Evolutionary conservation across 2,888 invertebrate species (phyloP).

Genomic region (Camponotus fellah): DNA sequence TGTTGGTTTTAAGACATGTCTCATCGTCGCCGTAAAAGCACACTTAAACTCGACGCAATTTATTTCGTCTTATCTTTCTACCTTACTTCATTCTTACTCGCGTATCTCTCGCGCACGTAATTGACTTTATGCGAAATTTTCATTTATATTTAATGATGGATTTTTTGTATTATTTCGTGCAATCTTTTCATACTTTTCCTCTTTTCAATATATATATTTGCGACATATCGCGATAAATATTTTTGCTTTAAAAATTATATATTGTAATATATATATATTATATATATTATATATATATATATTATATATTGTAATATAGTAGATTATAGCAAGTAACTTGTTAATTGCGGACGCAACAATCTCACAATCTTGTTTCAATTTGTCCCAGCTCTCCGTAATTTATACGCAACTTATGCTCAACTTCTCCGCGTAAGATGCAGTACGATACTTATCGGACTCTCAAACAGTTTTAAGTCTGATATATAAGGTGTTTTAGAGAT

Average conservation of each 20-base stretch:
- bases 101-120: conserved; percentile 5
- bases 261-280: too few relatives aligned
- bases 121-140: conserved; percentile 25
- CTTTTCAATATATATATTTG: neutral
- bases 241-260: neutral
- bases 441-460: conserved; percentile 29
- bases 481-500: neutral
- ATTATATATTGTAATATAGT: neutral
- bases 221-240: neutral
- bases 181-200: neutral
- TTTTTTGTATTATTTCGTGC: neutral
- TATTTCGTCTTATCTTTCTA: conserved; percentile 66
- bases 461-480: conserved; percentile 22
- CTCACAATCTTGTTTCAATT: conserved; percentile 34
- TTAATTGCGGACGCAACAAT: conserved; percentile 29
- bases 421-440: neutral
- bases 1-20: conserved; percentile 66
- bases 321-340: conserved; percentile 10
- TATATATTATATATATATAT: too few relatives aligned
- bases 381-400: conserved; percentile 33
- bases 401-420: conserved; percentile 23
- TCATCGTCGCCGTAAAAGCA: conserved; percentile 67
- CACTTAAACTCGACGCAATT: conserved; percentile 70
- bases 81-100: conserved; percentile 14
- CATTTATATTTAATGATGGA: neutral